A percentile compares a stretch with the other conserved stretches of the same genome.
Conservation (phyloP, 2,888 invertebrate species). For the Caenorhabditis sp. region DNA sequence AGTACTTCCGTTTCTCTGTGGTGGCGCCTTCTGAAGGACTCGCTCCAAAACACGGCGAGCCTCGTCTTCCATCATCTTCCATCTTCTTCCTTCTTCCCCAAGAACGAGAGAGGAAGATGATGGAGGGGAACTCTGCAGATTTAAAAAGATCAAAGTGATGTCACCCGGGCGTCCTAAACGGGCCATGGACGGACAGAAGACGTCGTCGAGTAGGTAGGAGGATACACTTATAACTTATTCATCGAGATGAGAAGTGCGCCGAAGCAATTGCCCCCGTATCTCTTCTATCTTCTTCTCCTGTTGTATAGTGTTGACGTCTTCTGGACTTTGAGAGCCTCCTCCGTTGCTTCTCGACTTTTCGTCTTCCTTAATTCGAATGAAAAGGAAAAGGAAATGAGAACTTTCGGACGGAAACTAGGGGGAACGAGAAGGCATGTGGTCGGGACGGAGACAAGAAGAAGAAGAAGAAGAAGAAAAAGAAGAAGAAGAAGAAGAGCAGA, state of each 20-base stretch:
- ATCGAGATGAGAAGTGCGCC: slow-evolving; percentile 23
- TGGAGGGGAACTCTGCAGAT: neutral
- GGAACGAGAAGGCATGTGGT: too few relatives aligned
- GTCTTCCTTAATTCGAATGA: neutral
- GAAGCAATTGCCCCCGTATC: slow-evolving; percentile 14
- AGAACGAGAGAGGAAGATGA: neutral
- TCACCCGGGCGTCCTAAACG: too few relatives aligned
- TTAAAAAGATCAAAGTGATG: slow-evolving; percentile 49
- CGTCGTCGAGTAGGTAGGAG: slow-evolving; percentile 37
- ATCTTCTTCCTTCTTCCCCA: slow-evolving; percentile 12
- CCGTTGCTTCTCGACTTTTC: neutral
- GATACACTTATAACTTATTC: slow-evolving; percentile 52
- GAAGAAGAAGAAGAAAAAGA: too few relatives aligned
- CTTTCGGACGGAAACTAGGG: neutral
- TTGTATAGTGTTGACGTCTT: slow-evolving; percentile 21
- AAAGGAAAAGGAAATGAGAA: neutral
- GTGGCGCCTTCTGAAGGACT: slow-evolving; percentile 1
- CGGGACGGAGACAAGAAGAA: neutral
- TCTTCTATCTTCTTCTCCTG: slow-evolving; percentile 5
- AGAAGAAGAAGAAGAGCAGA: slow-evolving; percentile 54
- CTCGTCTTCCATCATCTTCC: slow-evolving; percentile 34
- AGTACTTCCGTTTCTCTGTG: slow-evolving; percentile 38
- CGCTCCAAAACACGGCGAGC: slow-evolving; percentile 38
- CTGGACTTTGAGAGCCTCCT: neutral
- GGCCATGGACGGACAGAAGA: slow-evolving; percentile 26